Evolutionary conservation across 2,113 vertebrate species (phyloP).

Genomic region (Rattus norvegicus): GRCr8 NC_086031.1:33857501-33858000

Average conservation of each 20-base stretch:
- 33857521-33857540: slow-evolving; percentile 62
- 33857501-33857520: background rate
- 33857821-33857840: background rate
- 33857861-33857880: background rate
- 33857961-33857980: background rate
- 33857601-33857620: background rate
- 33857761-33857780: slow-evolving; percentile 2
- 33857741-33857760: background rate
- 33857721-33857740: slow-evolving; percentile 17
- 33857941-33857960: background rate
- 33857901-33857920: background rate
- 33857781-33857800: background rate
- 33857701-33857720: slow-evolving; percentile 65
- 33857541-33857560: background rate
- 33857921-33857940: background rate
- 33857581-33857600: slow-evolving; percentile 53
- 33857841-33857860: background rate
- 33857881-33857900: background rate
- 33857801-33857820: background rate
- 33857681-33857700: slow-evolving; percentile 59
- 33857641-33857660: slow-evolving; percentile 59
- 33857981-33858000: background rate
- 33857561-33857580: slow-evolving; percentile 52
- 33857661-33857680: slow-evolving; percentile 76
- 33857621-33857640: slow-evolving; percentile 60